Percentiles rank a stretch among this genome's conserved stretches.
Evolutionary conservation across 1,140 invertebrate species (phyloP).

Genomic region (Drosophila prosaltans): DNA sequence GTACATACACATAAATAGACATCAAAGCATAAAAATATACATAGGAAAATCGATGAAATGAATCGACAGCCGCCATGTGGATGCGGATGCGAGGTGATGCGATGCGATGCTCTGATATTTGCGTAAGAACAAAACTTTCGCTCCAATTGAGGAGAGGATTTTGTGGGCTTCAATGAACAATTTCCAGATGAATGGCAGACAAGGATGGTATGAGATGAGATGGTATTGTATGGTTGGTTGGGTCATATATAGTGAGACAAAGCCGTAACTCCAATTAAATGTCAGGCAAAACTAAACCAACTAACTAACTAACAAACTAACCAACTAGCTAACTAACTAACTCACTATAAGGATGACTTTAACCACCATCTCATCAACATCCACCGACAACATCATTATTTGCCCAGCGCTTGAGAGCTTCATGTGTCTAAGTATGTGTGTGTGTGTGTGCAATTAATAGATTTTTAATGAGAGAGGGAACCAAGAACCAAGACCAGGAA

Average conservation of each 20-base stretch:
- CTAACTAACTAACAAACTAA: slow-evolving; percentile 17
- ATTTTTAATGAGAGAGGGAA: slow-evolving; percentile 70
- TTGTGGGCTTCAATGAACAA: slow-evolving; percentile 62
- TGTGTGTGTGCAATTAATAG: slow-evolving; percentile 78
- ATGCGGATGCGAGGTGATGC: background rate
- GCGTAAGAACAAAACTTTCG: slow-evolving; percentile 56
- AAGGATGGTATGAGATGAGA: background rate
- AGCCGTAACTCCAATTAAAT: slow-evolving; percentile 50
- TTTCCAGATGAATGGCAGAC: slow-evolving; percentile 2
- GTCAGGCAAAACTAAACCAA: slow-evolving; percentile 19
- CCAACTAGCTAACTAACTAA: slow-evolving; percentile 31
- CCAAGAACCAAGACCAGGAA: background rate
- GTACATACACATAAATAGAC: slow-evolving; percentile 58
- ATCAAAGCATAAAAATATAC: slow-evolving; percentile 71
- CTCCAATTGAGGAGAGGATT: slow-evolving; percentile 54
- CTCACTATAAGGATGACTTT: slow-evolving; percentile 4
- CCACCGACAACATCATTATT: slow-evolving; percentile 51
- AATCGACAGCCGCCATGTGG: slow-evolving; percentile 9
- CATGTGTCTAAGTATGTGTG: background rate
- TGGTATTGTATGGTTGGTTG: background rate
- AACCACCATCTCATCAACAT: slow-evolving; percentile 16
- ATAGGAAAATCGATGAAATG: slow-evolving; percentile 43
- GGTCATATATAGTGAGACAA: slow-evolving; percentile 54
- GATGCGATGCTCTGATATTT: slow-evolving; percentile 49
- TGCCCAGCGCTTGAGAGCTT: slow-evolving; percentile 45